Conservation (phyloP, 2,797 vertebrate genomes). For the Lithobates sylvaticus region DNA sequence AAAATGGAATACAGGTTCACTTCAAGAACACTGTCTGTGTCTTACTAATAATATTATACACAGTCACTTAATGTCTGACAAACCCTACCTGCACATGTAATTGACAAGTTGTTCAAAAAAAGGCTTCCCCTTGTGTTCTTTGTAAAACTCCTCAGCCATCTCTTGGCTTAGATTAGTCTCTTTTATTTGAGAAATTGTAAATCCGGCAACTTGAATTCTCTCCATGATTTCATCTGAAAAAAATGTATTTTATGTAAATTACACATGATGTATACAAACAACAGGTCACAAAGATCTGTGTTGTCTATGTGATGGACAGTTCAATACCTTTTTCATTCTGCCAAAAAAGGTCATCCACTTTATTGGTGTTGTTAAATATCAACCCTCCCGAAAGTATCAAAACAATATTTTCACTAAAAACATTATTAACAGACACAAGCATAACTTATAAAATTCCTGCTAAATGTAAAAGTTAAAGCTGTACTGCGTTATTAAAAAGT, state of each 20-base stretch:
- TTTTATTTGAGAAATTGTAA: slow-evolving; percentile 80
- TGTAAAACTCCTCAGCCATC: slow-evolving; percentile 84
- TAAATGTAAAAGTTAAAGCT: too few species aligned
- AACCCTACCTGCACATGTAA: slow-evolving; percentile 84
- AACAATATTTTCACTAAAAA: too few species aligned
- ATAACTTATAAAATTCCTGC: too few species aligned
- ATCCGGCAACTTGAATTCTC: slow-evolving; percentile 77
- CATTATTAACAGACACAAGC: too few species aligned
- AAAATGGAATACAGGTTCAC: too few species aligned
- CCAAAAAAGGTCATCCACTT: too few species aligned
- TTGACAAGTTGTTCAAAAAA: slow-evolving; percentile 85
- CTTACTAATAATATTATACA: too few species aligned
- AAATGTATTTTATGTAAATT: neutral
- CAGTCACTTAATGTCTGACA: neutral
- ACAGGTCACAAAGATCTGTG: neutral
- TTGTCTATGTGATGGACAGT: neutral
- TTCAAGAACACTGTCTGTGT: too few species aligned
- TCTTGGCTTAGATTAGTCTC: slow-evolving; percentile 79
- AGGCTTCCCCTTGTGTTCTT: slow-evolving; percentile 78
- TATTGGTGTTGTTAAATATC: too few species aligned
- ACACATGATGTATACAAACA: neutral
- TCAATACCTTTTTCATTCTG: too few species aligned
- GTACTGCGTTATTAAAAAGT: too few species aligned
- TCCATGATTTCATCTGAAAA: slow-evolving; percentile 81
- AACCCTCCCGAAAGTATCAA: too few species aligned